Evolutionary conservation across 2,113 vertebrate species (phyloP), one percentile per base, ranked within the genome.

Genomic region (Propithecus coquereli): DNA sequence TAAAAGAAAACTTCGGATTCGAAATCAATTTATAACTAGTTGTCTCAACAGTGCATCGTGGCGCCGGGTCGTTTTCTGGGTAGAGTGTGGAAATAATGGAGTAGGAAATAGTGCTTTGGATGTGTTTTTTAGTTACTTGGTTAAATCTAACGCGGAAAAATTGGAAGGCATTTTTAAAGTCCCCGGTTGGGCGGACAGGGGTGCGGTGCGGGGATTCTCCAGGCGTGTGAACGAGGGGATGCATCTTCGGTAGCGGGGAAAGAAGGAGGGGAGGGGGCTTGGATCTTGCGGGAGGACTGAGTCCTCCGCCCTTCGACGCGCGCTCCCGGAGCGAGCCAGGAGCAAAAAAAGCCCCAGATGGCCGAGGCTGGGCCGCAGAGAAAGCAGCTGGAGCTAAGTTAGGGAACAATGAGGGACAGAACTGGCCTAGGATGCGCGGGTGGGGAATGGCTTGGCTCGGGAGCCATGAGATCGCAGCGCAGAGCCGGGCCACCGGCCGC

Each of bases 291-390:
- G 95, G 91, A 66, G 98, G 98, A 98, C 98, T 97, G 97, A 98
- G 98, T 98, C 97, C 97, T 97, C 98, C 81, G 37, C 81, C 27
- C 94, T 96, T 96, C 96, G 94, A 98, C 98, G 98, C 98, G 98
- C 98, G 98, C 98, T 98, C 98, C 17, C 5, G 98, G 98, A 99
- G 98, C 97, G 98, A 98, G 98, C 98, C 99, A 99, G 98, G 98
- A 99, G 99, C 99, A 99, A 99, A 99, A 98, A 99, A 99, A 98
- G 98, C 98, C 99, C 99, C 98, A 99, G 99, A 99, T 99, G 99
- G 99, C 98, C 98, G 97, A 97, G 99, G 99, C 99, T 98, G 98
- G 98, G 98, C 98, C 99, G 99, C 99, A 98, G 99, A 98, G 61
- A 63, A 63, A 99, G 99, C 99, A 99, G 99, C 99, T 99, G 99